Evolutionary conservation across 35 echinoderm and acorn worm genomes (phyloP).

Genomic region (Chiridota heheva): DNA sequence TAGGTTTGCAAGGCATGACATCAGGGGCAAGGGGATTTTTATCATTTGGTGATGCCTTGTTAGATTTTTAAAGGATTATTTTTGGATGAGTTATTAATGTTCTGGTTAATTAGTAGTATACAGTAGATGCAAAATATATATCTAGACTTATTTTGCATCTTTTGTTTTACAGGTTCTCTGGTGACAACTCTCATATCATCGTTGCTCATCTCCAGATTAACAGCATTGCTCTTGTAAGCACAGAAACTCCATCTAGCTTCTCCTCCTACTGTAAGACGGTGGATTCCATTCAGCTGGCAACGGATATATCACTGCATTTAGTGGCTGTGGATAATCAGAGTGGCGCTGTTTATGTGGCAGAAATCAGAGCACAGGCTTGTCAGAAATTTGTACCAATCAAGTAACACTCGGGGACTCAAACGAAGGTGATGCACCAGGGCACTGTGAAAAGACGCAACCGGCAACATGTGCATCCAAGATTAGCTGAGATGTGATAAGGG

Average conservation of each 20-base stretch:
- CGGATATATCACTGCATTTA: not conserved
- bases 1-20: no score
- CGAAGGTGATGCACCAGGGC: no score
- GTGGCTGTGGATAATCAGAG: not conserved
- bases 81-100: no score
- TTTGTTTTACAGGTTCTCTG: conserved; percentile 11
- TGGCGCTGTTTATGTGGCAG: conserved; percentile 19
- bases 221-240: conserved; percentile 9
- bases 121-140: not conserved
- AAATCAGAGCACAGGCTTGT: conserved; percentile 4
- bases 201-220: not conserved
- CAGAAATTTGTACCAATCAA: conserved; percentile 31
- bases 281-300: not conserved
- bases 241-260: not conserved
- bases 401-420: no score
- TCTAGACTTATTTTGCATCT: not conserved
- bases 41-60: no score
- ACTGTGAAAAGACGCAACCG: no score
- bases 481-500: no score
- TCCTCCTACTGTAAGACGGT: not conserved
- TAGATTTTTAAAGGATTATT: no score
- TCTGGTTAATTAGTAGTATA: no score
- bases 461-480: no score
- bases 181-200: conserved; percentile 24
- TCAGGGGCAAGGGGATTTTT: no score